Evolutionary conservation across 2,113 vertebrate genomes (phyloP).

Genomic region (Entelurus aequoreus): DNA sequence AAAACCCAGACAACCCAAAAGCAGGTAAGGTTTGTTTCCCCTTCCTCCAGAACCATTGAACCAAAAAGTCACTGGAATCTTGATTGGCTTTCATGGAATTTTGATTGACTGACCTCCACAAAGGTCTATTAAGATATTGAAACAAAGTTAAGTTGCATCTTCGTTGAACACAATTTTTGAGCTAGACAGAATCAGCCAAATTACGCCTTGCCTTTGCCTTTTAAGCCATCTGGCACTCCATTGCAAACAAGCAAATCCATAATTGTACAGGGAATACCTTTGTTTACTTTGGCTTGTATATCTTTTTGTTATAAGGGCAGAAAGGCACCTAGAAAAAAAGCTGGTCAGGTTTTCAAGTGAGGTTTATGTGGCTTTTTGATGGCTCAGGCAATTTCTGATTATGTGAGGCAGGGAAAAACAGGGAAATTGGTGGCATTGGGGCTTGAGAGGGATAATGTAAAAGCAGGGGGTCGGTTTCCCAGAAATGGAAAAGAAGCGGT

Average conservation of each 20-base stretch:
- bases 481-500: slow-evolving; percentile 70
- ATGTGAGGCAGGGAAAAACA: slow-evolving; percentile 49
- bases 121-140: background rate
- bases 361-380: slow-evolving; percentile 70
- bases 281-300: slow-evolving; percentile 24
- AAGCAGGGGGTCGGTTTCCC: slow-evolving; percentile 69
- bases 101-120: background rate
- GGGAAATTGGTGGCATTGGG: slow-evolving; percentile 55
- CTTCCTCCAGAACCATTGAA: background rate
- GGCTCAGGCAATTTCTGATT: slow-evolving; percentile 62
- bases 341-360: slow-evolving; percentile 58
- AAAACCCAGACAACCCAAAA: slow-evolving; percentile 92
- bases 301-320: slow-evolving; percentile 10
- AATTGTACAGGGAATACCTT: slow-evolving; percentile 52
- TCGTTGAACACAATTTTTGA: background rate
- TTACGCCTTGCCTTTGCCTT: slow-evolving; percentile 5
- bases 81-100: background rate
- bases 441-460: slow-evolving; percentile 58
- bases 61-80: background rate
- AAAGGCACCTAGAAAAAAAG: slow-evolving; percentile 59
- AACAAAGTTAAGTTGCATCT: background rate
- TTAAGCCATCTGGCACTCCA: slow-evolving; percentile 17
- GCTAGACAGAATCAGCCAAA: slow-evolving; percentile 18
- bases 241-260: slow-evolving; percentile 48
- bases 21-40: slow-evolving; percentile 75